Evolutionary conservation across 2,888 invertebrate genomes (phyloP), one percentile per base, ranked within the genome.

Genomic region (Apodemia duryi): DNA sequence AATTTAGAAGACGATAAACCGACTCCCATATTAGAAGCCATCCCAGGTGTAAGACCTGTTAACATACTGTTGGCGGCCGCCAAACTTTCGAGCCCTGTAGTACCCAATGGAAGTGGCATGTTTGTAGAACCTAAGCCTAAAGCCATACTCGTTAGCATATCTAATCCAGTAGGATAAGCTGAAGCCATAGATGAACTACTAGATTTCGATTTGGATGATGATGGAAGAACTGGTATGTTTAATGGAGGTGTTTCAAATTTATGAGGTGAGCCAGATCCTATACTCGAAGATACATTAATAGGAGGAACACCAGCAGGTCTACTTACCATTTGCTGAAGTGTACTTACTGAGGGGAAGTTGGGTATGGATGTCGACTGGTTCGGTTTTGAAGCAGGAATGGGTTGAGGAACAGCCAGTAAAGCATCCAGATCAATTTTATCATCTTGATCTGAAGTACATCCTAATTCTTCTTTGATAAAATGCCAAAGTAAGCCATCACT

Each of bases 401-500:
- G 86, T 75, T 92, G 92, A 51, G 94, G 94, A 57, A 94, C 94
- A 5, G 94, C 93, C 64, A 94, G 81, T 67, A 94, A 79, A 43
- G 93, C 90, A 72, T 92, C 92, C 51, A 92, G 84, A 75, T 95
- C 94, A 82, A 94, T 94, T 79, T 95, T 95, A 70, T 95, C 95
- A 63, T 94, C 94, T n/a, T 94, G 92, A 64, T 94, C 94, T 28
- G 91, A 91, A 1, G 92, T 85, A 73, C 95, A 95, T 52, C 95
- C 95, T 63, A 97, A 86, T 76, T 95, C 94, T 70, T 96, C 95
- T 64, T 95, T 93, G 66, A 97, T 95, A 77, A 95, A 95, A 76
- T 95, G 95, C 97, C 97, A 97, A 52, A 97, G 85, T 5, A 94
- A 92, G 4, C 95, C 95, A 77, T 96, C 96, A 71, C 94, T 95